Percentiles rank a stretch among this genome's conserved stretches.
Conservation (phyloP, 1,140 invertebrate species). For the Aphis gossypii region DNA sequence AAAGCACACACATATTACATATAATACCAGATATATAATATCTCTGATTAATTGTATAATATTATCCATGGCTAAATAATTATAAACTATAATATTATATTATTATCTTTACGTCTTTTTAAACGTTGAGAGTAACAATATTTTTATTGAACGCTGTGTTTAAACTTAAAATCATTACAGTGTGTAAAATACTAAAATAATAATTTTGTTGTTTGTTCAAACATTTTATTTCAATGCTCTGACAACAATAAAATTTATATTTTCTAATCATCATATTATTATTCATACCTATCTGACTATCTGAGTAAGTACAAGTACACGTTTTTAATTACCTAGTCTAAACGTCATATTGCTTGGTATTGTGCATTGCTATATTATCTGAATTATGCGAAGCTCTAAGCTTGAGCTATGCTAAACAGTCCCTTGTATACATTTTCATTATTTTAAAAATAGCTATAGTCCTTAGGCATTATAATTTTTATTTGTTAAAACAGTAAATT, state of each 20-base stretch:
- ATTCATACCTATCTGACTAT: not conserved
- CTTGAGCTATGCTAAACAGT: not conserved
- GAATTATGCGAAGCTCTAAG: not conserved
- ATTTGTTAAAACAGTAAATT: constrained; percentile 31
- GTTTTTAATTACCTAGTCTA: constrained; percentile 12
- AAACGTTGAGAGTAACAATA: not conserved
- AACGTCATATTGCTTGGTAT: not conserved
- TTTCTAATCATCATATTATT: constrained; percentile 10
- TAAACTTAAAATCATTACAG: not conserved
- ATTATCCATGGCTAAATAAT: too few species aligned
- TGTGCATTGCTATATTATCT: not conserved
- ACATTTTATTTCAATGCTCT: not conserved
- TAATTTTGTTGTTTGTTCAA: not conserved
- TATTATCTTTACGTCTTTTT: not conserved
- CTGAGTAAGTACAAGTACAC: not conserved
- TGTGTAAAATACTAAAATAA: constrained; percentile 36
- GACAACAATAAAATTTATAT: constrained; percentile 33
- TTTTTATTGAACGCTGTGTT: constrained; percentile 40
- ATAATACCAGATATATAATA: too few species aligned
- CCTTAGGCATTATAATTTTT: not conserved
- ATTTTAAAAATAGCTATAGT: not conserved
- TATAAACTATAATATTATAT: not conserved
- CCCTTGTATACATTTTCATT: not conserved
- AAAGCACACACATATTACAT: too few species aligned
- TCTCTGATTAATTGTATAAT: too few species aligned